Evolutionary conservation across 2,113 vertebrate species (phyloP).

Genomic region (Ranitomeya variabilis): DNA sequence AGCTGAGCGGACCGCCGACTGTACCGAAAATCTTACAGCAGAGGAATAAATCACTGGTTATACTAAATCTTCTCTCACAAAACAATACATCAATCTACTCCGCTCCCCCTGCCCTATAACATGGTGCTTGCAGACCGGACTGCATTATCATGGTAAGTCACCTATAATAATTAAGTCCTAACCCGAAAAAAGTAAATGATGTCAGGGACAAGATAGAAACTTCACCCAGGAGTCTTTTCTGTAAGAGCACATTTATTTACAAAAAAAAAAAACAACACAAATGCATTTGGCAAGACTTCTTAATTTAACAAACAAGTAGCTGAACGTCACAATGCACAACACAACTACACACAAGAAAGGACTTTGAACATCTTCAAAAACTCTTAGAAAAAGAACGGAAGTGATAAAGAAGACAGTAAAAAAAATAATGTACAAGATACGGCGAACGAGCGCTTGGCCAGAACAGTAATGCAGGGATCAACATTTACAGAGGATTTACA

Average conservation of each 20-base stretch:
- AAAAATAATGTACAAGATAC: slow-evolving; percentile 22
- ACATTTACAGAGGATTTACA: neutral
- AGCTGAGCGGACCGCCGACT: too few species aligned
- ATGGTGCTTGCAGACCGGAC: too few species aligned
- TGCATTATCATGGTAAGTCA: too few species aligned
- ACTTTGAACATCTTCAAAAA: slow-evolving; percentile 47
- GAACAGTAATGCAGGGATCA: neutral
- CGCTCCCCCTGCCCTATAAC: too few species aligned
- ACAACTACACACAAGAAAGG: slow-evolving; percentile 20
- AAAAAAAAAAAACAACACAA: neutral
- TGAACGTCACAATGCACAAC: slow-evolving; percentile 42
- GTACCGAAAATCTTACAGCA: too few species aligned
- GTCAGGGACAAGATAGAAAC: neutral
- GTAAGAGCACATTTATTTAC: slow-evolving; percentile 49
- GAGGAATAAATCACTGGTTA: too few species aligned
- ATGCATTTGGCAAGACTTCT: slow-evolving; percentile 32
- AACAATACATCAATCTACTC: too few species aligned
- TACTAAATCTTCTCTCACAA: too few species aligned
- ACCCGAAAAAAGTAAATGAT: too few species aligned
- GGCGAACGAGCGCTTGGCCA: neutral
- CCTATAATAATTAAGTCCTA: too few species aligned
- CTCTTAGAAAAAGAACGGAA: slow-evolving; percentile 15
- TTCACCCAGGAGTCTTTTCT: neutral
- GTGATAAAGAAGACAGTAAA: slow-evolving; percentile 9
- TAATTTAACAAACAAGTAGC: slow-evolving; percentile 34